Base-by-base conservation (phyloP, 2,888 invertebrate genomes). In the Agelastica alni region DNA sequence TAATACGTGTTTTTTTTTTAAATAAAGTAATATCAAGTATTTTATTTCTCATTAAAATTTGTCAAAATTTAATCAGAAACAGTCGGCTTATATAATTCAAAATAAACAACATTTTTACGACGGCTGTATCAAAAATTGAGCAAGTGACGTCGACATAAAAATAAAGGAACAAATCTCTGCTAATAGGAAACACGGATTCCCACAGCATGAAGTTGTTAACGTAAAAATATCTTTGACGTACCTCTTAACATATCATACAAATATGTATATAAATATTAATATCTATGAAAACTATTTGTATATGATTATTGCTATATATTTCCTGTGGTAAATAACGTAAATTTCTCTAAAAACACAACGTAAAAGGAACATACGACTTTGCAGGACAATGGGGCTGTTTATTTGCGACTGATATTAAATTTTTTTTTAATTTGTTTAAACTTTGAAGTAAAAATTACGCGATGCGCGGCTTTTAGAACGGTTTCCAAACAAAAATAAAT, bases 261-360 rank as follows among this genome's bases (percentile, higher is more conserved):
- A 60, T 60, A 57, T 60, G 59, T 63, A 63, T 65, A 66, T 67
- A 69, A 66, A 67, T 67, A 67, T 65, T 63, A 63, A 58, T 58
- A 61, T 66, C 66, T 67, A 67, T 66, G 63, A 58, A 39, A 59
- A 64, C 68, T 69, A 70, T 71, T 69, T 72, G 70, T 70, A 72
- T 72, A 69, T 70, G 71, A 70, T 76, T 75, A 75, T 75, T 76
- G 75, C 75, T 75, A 75, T 75, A 71, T 73, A 72, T 71, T 73
- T 71, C 69, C 69, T 70, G 70, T 73, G 71, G 71, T 75, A 73
- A 72, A 71, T 63, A 69, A 49, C 37, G 22, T 49, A 49, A 70
- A 64, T 59, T 64, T 56, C 63, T 51, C 64, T 67, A 59, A 54
- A 59, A 49, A 49, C 51, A 54, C 46, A 59, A 56, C 59, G 60